phyloP scores from a whole-genome alignment of 2,797 vertebrate genomes.

The Darevskia mixta region DNA sequence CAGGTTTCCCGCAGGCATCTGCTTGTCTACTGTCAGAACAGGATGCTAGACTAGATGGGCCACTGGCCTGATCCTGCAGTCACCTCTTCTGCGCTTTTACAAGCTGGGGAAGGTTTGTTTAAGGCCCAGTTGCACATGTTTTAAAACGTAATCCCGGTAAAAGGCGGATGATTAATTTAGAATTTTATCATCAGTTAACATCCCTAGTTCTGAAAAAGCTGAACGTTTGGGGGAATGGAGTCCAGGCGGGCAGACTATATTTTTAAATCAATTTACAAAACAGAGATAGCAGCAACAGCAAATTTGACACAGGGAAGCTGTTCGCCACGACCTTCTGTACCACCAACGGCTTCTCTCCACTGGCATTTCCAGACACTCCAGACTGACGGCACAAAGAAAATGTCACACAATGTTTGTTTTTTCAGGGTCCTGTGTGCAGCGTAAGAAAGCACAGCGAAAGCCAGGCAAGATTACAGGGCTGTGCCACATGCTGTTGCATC shows the following conservation, averaged over 20 bases:
- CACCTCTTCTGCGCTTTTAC: too few species aligned
- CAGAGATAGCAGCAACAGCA: neutral
- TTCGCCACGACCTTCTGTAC: neutral
- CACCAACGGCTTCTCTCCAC: neutral
- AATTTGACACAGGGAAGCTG: neutral
- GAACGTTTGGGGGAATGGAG: neutral
- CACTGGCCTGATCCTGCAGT: too few species aligned
- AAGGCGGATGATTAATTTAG: neutral
- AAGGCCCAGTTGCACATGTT: neutral
- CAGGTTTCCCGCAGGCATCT: too few species aligned
- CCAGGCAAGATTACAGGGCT: constrained; percentile 47
- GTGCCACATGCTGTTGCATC: constrained; percentile 48
- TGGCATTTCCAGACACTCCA: constrained; percentile 36
- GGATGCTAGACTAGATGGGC: too few species aligned
- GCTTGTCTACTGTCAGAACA: too few species aligned
- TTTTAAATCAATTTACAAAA: neutral
- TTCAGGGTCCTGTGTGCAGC: constrained; percentile 21
- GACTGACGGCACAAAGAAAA: constrained; percentile 32
- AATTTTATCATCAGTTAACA: neutral
- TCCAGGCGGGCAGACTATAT: neutral
- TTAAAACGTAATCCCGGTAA: neutral
- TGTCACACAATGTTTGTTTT: constrained; percentile 46
- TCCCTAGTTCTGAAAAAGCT: too few species aligned
- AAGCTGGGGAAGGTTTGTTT: too few species aligned
- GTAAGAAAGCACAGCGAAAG: neutral